A percentile compares a stretch with the other conserved stretches of the same genome.
These are phyloP conservation scores for Gryllus bimaculatus DNA, from an alignment of 1,140 invertebrate genomes.

Conservation along the genomic window DNA sequence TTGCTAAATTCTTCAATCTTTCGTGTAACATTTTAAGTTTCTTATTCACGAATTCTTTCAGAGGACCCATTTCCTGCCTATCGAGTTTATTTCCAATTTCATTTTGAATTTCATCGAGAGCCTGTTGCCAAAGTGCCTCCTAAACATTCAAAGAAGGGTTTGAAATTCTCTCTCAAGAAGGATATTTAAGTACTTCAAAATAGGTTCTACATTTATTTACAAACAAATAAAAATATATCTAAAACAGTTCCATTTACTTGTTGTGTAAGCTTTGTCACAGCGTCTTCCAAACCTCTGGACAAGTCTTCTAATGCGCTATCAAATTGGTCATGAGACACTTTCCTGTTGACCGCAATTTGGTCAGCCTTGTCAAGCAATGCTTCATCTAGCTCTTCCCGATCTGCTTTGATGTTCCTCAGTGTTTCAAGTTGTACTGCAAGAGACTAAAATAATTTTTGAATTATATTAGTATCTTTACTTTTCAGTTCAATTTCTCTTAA, in stretches of 20 bases:
- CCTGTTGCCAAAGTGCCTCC: constrained; percentile 50
- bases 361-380: constrained; percentile 62
- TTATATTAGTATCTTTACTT: no score
- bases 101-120: constrained; percentile 51
- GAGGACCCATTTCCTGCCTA: constrained; percentile 51
- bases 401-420: constrained; percentile 46
- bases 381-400: constrained; percentile 55
- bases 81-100: constrained; percentile 57
- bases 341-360: constrained; percentile 48
- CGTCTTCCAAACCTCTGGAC: constrained; percentile 47
- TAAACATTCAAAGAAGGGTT: constrained; percentile 23
- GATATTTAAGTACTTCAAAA: no score
- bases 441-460: constrained; percentile 29
- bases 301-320: constrained; percentile 54
- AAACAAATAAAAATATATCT: no score
- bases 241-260: constrained; percentile 34
- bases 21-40: constrained; percentile 52
- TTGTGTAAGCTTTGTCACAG: constrained; percentile 47
- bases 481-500: no score
- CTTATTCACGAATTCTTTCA: constrained; percentile 53
- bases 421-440: constrained; percentile 44
- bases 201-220: no score
- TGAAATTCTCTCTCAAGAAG: no score
- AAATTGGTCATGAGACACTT: constrained; percentile 60
- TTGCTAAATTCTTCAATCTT: constrained; percentile 45